A percentile compares a stretch with the other conserved stretches of the same genome.
Evolutionary conservation across 1,140 invertebrate species (phyloP).

Genomic region (Drosophila neocordata): DNA sequence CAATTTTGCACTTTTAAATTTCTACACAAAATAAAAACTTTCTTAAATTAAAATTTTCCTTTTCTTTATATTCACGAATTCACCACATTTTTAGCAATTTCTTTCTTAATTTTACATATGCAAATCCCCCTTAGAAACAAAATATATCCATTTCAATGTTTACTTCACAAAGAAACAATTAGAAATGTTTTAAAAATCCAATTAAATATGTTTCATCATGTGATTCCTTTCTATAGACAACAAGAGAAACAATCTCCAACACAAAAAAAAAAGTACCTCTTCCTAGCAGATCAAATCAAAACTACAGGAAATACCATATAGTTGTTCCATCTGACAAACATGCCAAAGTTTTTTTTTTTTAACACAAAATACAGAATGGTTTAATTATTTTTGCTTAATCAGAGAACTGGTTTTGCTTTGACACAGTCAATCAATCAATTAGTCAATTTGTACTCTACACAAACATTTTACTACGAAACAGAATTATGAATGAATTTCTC

Average conservation of each 20-base stretch:
- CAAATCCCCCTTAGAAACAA: not conserved
- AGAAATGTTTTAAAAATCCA: not conserved
- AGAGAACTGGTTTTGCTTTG: not conserved
- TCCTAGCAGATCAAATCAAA: not conserved
- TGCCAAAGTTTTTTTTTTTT: not conserved
- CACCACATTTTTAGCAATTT: too few relatives aligned
- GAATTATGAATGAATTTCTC: not conserved
- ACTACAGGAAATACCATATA: not conserved
- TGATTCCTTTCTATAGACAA: not conserved
- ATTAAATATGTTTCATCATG: not conserved
- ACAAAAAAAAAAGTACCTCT: not conserved
- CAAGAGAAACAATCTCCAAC: not conserved
- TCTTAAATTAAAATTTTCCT: too few relatives aligned
- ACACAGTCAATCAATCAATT: not conserved
- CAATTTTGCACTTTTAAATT: too few relatives aligned
- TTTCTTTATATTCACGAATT: too few relatives aligned
- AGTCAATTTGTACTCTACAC: constrained; percentile 2
- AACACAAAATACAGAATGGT: not conserved
- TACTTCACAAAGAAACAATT: not conserved
- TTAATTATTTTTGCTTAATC: not conserved
- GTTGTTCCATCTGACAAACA: not conserved
- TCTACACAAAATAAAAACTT: too few relatives aligned
- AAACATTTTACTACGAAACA: constrained; percentile 10
- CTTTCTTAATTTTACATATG: not conserved
- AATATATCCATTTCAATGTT: too few relatives aligned